Evolutionary conservation across 2,113 vertebrate genomes (phyloP), one percentile per base, ranked within the genome.

Genomic region (Glaucomys volans): DNA sequence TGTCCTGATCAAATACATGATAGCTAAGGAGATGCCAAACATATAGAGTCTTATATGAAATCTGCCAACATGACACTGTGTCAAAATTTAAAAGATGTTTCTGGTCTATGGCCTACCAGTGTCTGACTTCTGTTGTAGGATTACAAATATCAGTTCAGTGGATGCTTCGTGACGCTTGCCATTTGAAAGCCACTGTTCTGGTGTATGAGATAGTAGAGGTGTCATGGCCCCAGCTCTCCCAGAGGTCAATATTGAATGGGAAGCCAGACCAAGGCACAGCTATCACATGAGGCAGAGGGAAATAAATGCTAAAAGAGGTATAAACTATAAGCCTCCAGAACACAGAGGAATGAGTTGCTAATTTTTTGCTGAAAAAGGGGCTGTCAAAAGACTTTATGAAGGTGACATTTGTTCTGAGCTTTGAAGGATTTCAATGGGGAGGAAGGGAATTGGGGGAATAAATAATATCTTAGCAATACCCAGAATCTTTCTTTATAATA

Each of bases 331-430:
- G 32, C 32, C 90, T 91, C 28, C 44, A 90, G 75, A 87, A 94
- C 26, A 8, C 83, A 72, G 57, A 92, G 32, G 81, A 62, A 37
- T 37, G 22, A 95, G 37, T 69, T 84, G 40, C 76, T 93, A 16
- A 84, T 94, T 96, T 62, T 94, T 40, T n/a, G 75, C 81, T 37
- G 2, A 83, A 84, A 74, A 91, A 35, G 62, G 59, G 16, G 24
- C 40, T 66, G 66, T 82, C 52, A 24, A 32, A 59, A 92, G 59
- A 67, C 40, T 92, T 79, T 44, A 67, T 47, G 57, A 95, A 87
- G 52, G 35, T 72, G n/a, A 62, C 52, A 28, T 90, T 92, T 92
- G 40, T 40, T 59, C 52, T 81, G 47, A 26, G 22, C 40, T 94
- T 92, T 87, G 85, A 87, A 81, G n/a, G 80, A 72, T 92, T 94